phyloP scores from a whole-genome alignment of 2,888 invertebrate species.

The Odiellus spinosus region DNA sequence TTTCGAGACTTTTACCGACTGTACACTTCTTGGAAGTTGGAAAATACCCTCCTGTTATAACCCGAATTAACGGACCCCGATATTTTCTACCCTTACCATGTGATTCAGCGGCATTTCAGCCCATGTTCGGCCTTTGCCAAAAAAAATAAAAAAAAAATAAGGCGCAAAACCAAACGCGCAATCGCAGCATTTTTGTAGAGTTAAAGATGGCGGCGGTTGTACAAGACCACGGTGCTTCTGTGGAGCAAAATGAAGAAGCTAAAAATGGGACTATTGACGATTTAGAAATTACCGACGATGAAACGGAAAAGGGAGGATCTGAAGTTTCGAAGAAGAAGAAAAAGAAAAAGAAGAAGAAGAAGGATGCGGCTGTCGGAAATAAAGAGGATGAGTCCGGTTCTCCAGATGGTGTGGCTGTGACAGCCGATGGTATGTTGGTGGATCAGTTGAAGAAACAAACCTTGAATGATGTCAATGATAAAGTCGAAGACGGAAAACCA shows the following conservation, averaged over 20 bases:
- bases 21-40: no score
- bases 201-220: conserved; percentile 46
- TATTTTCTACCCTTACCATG: no score
- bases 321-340: conserved; percentile 6
- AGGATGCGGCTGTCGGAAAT: not conserved
- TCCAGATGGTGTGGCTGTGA: not conserved
- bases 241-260: conserved; percentile 23
- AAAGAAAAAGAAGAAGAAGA: conserved; percentile 7
- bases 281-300: conserved; percentile 4
- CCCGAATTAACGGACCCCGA: no score
- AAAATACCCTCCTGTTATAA: no score
- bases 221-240: conserved; percentile 36
- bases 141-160: no score
- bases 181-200: no score
- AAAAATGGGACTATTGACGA: conserved; percentile 1
- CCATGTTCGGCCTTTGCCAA: no score
- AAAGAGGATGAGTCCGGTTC: not conserved
- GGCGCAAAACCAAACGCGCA: no score
- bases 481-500: not conserved
- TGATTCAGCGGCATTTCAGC: no score
- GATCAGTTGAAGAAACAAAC: not conserved
- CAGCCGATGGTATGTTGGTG: not conserved
- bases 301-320: conserved; percentile 1
- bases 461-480: conserved; percentile 1
- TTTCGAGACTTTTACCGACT: no score